These are phyloP conservation scores for Melitaea cinxia DNA, from an alignment of 1,140 invertebrate genomes.

Conservation along the genomic window DNA sequence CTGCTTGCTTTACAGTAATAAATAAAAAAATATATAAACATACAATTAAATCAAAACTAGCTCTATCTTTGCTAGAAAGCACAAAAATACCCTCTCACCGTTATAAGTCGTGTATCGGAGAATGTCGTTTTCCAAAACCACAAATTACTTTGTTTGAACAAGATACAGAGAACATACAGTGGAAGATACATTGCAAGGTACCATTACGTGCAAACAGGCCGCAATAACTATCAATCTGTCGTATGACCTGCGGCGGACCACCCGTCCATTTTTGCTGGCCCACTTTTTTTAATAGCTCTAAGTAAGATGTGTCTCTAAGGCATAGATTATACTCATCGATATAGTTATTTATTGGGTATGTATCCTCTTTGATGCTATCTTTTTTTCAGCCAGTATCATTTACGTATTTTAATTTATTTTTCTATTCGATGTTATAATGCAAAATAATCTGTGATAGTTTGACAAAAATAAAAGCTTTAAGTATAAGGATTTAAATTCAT, in stretches of 20 bases:
- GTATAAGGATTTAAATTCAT: too few relatives aligned
- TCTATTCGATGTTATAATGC: too few relatives aligned
- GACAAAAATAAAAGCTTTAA: too few relatives aligned
- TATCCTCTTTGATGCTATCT: not conserved
- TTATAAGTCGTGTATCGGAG: too few relatives aligned
- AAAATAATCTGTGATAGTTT: too few relatives aligned
- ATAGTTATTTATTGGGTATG: not conserved
- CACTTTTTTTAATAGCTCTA: constrained; percentile 34
- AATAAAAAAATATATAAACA: too few relatives aligned
- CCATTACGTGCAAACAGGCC: constrained; percentile 26
- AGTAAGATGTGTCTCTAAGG: constrained; percentile 3
- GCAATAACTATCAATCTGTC: constrained; percentile 45
- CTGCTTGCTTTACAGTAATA: too few relatives aligned
- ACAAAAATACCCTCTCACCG: too few relatives aligned
- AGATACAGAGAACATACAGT: constrained; percentile 3
- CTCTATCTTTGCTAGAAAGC: too few relatives aligned
- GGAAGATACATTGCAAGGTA: constrained; percentile 8
- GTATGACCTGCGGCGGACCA: constrained; percentile 44
- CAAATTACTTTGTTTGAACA: constrained; percentile 28
- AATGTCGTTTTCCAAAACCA: constrained; percentile 4
- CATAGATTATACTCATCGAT: not conserved
- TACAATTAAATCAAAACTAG: too few relatives aligned
- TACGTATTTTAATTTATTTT: too few relatives aligned
- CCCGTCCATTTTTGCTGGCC: constrained; percentile 37
- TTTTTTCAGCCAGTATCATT: too few relatives aligned